Evolutionary conservation across 2,888 invertebrate genomes (phyloP).

Genomic region (Amphipoea lucens): DNA sequence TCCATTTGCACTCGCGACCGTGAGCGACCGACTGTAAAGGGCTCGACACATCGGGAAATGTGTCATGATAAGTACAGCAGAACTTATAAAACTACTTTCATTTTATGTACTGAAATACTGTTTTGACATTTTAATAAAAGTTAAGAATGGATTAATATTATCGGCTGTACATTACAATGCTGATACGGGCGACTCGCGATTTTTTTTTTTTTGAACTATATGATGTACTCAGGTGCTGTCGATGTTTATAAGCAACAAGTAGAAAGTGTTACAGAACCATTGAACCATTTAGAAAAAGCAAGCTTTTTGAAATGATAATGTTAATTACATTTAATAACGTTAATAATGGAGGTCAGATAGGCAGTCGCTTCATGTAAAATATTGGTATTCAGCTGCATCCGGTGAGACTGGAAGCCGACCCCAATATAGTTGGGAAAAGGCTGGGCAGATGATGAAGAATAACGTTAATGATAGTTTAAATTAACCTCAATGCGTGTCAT

Average conservation of each 20-base stretch:
- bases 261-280: background rate
- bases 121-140: slow-evolving; percentile 44
- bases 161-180: background rate
- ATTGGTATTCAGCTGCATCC: background rate
- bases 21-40: slow-evolving; percentile 22
- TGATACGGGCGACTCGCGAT: background rate
- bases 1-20: slow-evolving; percentile 25
- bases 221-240: background rate
- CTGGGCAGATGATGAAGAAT: background rate
- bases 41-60: slow-evolving; percentile 25
- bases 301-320: background rate
- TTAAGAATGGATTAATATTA: slow-evolving; percentile 7
- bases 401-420: background rate
- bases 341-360: background rate
- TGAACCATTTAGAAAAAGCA: background rate
- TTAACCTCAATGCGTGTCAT: background rate
- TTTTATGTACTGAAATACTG: slow-evolving; percentile 4
- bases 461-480: background rate
- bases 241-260: background rate
- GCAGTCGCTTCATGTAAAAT: background rate
- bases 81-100: slow-evolving; percentile 23
- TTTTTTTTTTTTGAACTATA: background rate
- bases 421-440: background rate
- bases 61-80: slow-evolving; percentile 25
- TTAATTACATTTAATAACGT: background rate